Evolutionary conservation across 2,888 invertebrate genomes (phyloP), one percentile per base, ranked within the genome.

Genomic region (Mystacides longicornis): DNA sequence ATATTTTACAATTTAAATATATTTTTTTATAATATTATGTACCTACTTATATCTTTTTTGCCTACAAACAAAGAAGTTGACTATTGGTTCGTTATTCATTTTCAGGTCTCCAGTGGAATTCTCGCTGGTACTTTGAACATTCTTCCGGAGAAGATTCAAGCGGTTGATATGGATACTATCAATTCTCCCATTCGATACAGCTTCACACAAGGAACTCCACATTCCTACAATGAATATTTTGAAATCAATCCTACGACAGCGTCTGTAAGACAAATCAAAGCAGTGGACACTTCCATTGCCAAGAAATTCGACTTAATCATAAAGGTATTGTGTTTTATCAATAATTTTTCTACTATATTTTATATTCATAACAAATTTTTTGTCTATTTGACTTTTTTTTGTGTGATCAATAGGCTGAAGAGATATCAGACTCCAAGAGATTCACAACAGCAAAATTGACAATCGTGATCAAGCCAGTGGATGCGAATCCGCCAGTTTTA

Each of bases 361-460:
- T n/a, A n/a, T n/a, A n/a, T n/a, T n/a, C n/a, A n/a, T n/a, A n/a
- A n/a, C n/a, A n/a, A n/a, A n/a, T n/a, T n/a, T n/a, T n/a, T n/a
- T n/a, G n/a, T n/a, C n/a, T n/a, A n/a, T n/a, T n/a, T n/a, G n/a
- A n/a, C n/a, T n/a, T n/a, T n/a, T n/a, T n/a, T n/a, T n/a, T n/a
- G n/a, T n/a, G n/a, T n/a, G n/a, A n/a, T n/a, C n/a, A n/a, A n/a
- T 69, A 89, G 83, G 93, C 93, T 0, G 89, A 90, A 69, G 93
- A 93, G 73, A 81, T 83, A 49, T 84, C 90, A 1, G 86, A 87
- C 71, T 81, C 84, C 0, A 84, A 83, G 64, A 77, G 92, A 42
- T 92, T 86, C 56, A 87, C 93, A 0, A 89, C 87, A 21, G 92
- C 92, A 0, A 91, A 89, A 68, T 71, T 93, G 51, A 81, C 81